These are phyloP conservation scores for Microcebus lehilahytsara DNA, from an alignment of 2,113 vertebrate species.

Conservation along the genomic window DNA sequence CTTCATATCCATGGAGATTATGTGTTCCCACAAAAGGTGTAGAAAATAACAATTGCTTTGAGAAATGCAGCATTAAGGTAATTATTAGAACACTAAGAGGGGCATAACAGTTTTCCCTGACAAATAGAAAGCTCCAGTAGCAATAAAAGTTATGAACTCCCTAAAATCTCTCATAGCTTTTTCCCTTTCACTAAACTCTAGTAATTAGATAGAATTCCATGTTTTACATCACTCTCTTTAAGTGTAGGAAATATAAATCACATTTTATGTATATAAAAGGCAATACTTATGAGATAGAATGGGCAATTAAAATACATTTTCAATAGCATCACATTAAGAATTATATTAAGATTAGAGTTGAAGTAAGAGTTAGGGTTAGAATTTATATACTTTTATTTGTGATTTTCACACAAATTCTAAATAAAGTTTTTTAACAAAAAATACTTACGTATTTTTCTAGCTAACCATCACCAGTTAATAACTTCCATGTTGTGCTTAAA, in stretches of 20 bases:
- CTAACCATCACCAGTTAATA: conserved; percentile 21
- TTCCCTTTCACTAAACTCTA: not conserved
- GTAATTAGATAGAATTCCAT: not conserved
- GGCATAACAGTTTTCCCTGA: not conserved
- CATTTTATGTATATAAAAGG: not conserved
- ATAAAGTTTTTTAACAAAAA: not conserved
- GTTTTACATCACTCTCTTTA: not conserved
- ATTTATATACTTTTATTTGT: not conserved
- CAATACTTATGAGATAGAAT: not conserved
- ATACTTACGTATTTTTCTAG: conserved; percentile 4
- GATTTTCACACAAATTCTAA: conserved; percentile 12
- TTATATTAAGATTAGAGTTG: not conserved
- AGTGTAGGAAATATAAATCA: not conserved
- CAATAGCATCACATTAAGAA: not conserved
- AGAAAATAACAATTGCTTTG: not conserved
- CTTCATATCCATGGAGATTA: not conserved
- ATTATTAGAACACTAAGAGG: not conserved
- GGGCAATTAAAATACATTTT: not conserved
- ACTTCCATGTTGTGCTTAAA: conserved; percentile 40
- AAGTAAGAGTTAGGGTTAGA: not conserved
- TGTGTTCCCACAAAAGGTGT: not conserved
- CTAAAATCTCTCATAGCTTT: not conserved
- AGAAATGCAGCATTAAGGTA: not conserved
- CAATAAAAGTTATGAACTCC: not conserved
- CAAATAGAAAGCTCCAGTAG: not conserved